These are phyloP conservation scores for Ctenopoma kingsleyae DNA, from an alignment of 2,797 vertebrate species.

Conservation along the genomic window DNA sequence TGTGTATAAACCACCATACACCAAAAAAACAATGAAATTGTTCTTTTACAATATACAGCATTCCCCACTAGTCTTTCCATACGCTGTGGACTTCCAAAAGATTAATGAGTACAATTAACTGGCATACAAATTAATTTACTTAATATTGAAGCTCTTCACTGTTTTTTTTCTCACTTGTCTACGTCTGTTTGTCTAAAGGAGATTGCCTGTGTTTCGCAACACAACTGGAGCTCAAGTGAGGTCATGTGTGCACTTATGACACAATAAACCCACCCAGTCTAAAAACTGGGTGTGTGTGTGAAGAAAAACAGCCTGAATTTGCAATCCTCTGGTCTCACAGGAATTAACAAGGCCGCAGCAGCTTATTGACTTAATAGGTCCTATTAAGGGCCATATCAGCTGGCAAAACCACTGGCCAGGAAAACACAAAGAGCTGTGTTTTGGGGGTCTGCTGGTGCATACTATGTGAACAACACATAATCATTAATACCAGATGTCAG, in stretches of 20 bases:
- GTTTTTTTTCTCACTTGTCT: not conserved
- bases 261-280: not conserved
- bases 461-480: constrained; percentile 19
- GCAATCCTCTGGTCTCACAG: not conserved
- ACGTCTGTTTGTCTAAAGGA: not conserved
- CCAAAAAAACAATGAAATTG: too few species aligned
- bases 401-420: not conserved
- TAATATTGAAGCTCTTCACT: not conserved
- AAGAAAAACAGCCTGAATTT: not conserved
- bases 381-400: constrained; percentile 25
- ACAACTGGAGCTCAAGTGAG: constrained; percentile 6
- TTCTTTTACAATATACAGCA: too few species aligned
- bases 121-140: too few species aligned
- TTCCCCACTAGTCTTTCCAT: too few species aligned
- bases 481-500: constrained; percentile 40
- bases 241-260: not conserved
- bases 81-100: too few species aligned
- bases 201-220: constrained; percentile 17
- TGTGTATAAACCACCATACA: constrained; percentile 2
- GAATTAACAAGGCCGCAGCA: not conserved
- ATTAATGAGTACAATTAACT: too few species aligned
- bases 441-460: constrained; percentile 13
- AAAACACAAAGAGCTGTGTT: constrained; percentile 33
- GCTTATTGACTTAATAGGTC: constrained; percentile 34
- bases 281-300: not conserved